Evolutionary conservation across 2,797 vertebrate species (phyloP).

Genomic region (Poliocrania exsul): DNA sequence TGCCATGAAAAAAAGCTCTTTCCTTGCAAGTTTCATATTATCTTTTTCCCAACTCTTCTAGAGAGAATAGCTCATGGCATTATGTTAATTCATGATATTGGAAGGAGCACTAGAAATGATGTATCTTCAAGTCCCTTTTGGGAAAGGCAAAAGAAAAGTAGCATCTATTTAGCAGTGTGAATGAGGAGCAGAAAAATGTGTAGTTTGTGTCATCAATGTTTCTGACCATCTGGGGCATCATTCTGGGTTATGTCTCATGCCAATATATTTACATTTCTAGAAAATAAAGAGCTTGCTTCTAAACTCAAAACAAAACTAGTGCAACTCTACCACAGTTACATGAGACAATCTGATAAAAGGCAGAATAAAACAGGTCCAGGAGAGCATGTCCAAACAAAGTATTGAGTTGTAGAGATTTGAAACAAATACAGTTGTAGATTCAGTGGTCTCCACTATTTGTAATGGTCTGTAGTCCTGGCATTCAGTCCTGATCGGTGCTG

Average conservation of each 20-base stretch:
- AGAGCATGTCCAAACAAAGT: not conserved
- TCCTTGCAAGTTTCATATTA: conserved; percentile 44
- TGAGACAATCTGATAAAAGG: not conserved
- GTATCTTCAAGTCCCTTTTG: conserved; percentile 36
- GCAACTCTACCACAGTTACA: not conserved
- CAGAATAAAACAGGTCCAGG: not conserved
- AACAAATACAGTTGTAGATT: not conserved
- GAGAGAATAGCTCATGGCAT: conserved; percentile 23
- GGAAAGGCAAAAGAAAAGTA: conserved; percentile 33
- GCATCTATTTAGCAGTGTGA: conserved; percentile 21
- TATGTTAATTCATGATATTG: conserved; percentile 35
- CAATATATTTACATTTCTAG: conserved; percentile 36
- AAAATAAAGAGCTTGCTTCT: conserved; percentile 6
- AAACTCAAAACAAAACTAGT: not conserved
- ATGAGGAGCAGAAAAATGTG: conserved; percentile 28
- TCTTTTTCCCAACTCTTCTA: conserved; percentile 3
- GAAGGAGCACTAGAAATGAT: not conserved
- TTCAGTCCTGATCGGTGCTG: not conserved
- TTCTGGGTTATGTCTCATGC: conserved; percentile 32
- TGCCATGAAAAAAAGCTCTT: conserved; percentile 5
- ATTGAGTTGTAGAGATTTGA: not conserved
- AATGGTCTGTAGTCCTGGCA: not conserved
- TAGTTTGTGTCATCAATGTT: conserved; percentile 44
- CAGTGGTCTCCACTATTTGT: not conserved
- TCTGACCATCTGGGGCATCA: conserved; percentile 57